phyloP scores from a whole-genome alignment of 2,888 invertebrate species.

The Andricus quercusramuli region DNA sequence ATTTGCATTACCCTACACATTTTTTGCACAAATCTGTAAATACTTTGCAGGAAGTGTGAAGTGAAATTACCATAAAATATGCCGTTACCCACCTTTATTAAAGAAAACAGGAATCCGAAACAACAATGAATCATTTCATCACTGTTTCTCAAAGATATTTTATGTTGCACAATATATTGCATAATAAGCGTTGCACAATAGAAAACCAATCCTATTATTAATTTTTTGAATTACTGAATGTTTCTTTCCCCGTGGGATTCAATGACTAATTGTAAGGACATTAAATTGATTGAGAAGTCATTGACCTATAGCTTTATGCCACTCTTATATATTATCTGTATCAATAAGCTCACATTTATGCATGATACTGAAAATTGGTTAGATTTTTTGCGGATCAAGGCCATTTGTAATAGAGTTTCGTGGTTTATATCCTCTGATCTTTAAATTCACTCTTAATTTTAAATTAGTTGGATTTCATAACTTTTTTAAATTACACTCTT shows the following conservation, averaged over 20 bases:
- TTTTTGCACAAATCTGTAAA: not conserved
- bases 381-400: not conserved
- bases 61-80: slow-evolving; percentile 11
- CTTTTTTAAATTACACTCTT: not conserved
- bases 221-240: slow-evolving; percentile 6
- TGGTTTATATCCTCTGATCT: not conserved
- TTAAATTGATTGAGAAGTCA: slow-evolving; percentile 21
- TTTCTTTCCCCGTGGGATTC: not conserved
- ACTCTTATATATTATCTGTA: not conserved
- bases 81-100: slow-evolving; percentile 33
- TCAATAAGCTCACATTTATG: not conserved
- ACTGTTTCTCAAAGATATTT: slow-evolving; percentile 27
- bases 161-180: slow-evolving; percentile 30
- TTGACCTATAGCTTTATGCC: not conserved
- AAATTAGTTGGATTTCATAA: not conserved
- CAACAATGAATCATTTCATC: slow-evolving; percentile 34
- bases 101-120: slow-evolving; percentile 34
- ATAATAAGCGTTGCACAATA: slow-evolving; percentile 30
- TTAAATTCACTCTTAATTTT: not conserved
- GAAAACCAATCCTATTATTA: not conserved
- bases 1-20: slow-evolving; percentile 14
- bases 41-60: slow-evolving; percentile 13
- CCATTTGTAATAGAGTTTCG: not conserved
- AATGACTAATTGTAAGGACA: not conserved
- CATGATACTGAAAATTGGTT: not conserved